These are phyloP conservation scores for Garra rufa DNA, from an alignment of 2,113 vertebrate species.

Conservation along the genomic window DNA sequence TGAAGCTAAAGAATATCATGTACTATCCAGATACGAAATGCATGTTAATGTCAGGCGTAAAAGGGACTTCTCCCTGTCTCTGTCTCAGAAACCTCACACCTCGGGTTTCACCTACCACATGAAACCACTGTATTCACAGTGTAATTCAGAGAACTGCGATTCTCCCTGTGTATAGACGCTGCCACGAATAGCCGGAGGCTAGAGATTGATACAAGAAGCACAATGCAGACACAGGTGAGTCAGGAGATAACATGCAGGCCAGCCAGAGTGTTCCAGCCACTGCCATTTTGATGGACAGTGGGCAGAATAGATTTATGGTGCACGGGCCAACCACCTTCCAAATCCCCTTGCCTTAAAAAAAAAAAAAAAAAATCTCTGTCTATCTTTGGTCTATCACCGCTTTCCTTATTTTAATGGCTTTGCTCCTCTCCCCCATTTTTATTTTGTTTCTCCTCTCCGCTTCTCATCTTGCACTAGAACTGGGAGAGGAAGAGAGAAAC, in stretches of 20 bases:
- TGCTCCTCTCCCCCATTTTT: background rate
- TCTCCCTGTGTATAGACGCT: constrained; percentile 12
- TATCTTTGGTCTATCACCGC: background rate
- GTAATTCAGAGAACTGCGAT: constrained; percentile 1
- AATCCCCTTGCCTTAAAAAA: background rate
- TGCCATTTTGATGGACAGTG: constrained; percentile 38
- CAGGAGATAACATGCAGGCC: constrained; percentile 27
- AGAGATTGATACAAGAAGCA: constrained; percentile 24
- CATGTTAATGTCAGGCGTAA: background rate
- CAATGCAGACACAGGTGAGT: constrained; percentile 42
- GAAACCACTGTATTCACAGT: constrained; percentile 7
- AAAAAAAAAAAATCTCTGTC: background rate
- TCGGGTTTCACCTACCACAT: constrained; percentile 2
- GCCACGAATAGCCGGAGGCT: background rate
- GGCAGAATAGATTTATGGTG: constrained; percentile 13
- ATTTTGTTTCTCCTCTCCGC: background rate
- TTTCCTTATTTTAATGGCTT: background rate
- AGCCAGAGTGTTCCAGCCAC: background rate
- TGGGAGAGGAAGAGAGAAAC: constrained; percentile 7
- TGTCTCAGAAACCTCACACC: background rate
- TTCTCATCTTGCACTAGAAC: background rate
- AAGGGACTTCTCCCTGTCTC: background rate
- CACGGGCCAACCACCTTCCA: background rate
- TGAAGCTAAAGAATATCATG: background rate
- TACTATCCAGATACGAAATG: background rate